Evolutionary conservation across 2,113 vertebrate genomes (phyloP), one percentile per base, ranked within the genome.

Genomic region (Aegotheles bennettii): DNA sequence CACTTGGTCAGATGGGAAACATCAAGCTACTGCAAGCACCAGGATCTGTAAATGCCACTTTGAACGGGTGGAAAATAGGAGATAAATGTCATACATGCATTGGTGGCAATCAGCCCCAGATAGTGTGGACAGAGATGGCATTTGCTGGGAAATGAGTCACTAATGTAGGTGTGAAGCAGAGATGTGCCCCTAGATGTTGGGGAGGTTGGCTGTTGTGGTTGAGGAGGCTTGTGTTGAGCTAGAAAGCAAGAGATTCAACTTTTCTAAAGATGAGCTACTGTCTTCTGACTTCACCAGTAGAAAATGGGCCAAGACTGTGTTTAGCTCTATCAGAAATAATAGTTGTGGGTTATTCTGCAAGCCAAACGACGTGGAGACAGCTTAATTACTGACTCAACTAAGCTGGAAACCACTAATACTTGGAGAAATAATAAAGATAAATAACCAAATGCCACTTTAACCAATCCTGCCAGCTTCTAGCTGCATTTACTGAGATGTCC

Each of bases 101-200:
- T 47, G n/a, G 16, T 9, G 10, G 67, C 26, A n/a, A 31, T 21
- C 61, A 33, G 36, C 25, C 15, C 29, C 65, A 14, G 40, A 28
- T 36, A 40, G 43, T 13, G 50, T 64, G 84, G 84, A 15, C 54
- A 48, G 45, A 60, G 63, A 7, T 28, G 54, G 19, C 50, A 14
- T 68, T 57, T 74, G 38, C 16, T 64, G 80, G 45, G 50, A 60
- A 70, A 60, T 48, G 63, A 89, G 84, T 76, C 79, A 47, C 10
- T 21, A 4, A 7, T 5, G 0, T 8, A 16, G 0, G 14, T 5
- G 47, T 13, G 36, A 63, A 51, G 77, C 3, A 1, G n/a, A 28
- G 42, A 36, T 24, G 48, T 33, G 67, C 54, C 48, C 3, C 8
- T 15, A 28, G 36, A 13, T 6, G 2, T 5, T 2, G 2, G 23